Evolutionary conservation across 2,797 vertebrate species (phyloP), one percentile per base, ranked within the genome.

Genomic region (Amblyopsis hoosieri): DNA sequence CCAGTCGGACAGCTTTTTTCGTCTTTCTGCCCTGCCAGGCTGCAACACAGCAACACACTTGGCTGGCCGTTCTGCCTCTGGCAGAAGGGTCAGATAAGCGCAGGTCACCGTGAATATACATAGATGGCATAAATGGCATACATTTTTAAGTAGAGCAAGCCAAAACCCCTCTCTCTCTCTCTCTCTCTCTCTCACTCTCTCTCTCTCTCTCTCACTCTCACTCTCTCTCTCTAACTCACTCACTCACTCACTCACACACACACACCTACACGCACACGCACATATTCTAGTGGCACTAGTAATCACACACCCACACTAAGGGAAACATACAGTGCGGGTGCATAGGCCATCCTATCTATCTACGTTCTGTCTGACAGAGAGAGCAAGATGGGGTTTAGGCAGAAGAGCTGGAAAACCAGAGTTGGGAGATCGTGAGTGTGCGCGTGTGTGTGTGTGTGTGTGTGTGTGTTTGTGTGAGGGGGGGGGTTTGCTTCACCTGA

Each of bases 401-500:
- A 58, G 51, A 46, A 53, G 54, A 54, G 48, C 63, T 62, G 50
- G 33, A 37, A 45, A 58, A 51, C 10, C n/a, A 33, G 51, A 45
- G 57, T 54, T 45, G 54, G 67, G 59, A 62, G 76, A 66, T 23
- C 3, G 23, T 23, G 23, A 23, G 23, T 23, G 23, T 23, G 23
- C 3, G 3, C 3, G 3, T 0, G 23, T 3, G 23, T 23, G 23
- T 23, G 23, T 23, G 23, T 23, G 3, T 23, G 23, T 23, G 23
- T 23, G 23, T 3, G 23, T 3, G 23, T 23, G 19, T 23, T 1
- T 2, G 19, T 17, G 17, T 1, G 17, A 60, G 59, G 45, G 45
- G 47, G 7, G 8, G 76, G 66, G 79, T 63, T 76, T 67, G 79
- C 74, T 79, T 76, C 60, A 76, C 76, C 71, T 79, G 71, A 76